phyloP scores from a whole-genome alignment of 2,113 vertebrate genomes.

The Notiomystis cincta region DNA sequence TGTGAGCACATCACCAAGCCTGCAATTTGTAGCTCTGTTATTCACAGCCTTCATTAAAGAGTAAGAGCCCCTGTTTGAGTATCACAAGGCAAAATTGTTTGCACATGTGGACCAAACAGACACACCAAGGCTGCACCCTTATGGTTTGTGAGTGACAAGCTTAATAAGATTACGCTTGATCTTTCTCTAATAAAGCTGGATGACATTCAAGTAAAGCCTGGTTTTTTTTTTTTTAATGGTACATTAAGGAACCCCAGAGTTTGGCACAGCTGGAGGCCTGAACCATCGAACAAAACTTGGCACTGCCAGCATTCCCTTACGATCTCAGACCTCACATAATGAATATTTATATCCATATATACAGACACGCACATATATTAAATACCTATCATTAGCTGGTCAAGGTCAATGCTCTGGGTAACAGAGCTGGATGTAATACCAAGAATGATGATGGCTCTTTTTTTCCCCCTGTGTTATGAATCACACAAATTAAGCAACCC shows the following conservation, averaged over 20 bases:
- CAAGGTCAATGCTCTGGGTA: slow-evolving; percentile 45
- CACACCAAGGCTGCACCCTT: slow-evolving; percentile 27
- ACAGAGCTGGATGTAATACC: slow-evolving; percentile 1
- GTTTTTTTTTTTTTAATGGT: slow-evolving; percentile 39
- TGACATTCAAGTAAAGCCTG: slow-evolving; percentile 50
- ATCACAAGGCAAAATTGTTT: slow-evolving; percentile 34
- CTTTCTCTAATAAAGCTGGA: slow-evolving; percentile 62
- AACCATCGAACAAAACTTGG: slow-evolving; percentile 20
- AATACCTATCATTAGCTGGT: slow-evolving; percentile 53
- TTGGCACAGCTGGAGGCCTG: slow-evolving; percentile 51
- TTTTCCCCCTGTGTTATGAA: background rate
- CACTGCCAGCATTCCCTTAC: slow-evolving; percentile 7
- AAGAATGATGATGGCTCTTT: slow-evolving; percentile 14
- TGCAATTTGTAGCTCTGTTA: slow-evolving; percentile 6
- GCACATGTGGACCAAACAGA: slow-evolving; percentile 25
- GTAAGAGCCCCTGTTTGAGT: slow-evolving; percentile 32
- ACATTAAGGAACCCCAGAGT: slow-evolving; percentile 24
- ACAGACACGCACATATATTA: background rate
- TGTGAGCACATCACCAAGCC: background rate
- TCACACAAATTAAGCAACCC: slow-evolving; percentile 35
- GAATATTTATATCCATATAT: slow-evolving; percentile 53
- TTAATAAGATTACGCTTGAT: slow-evolving; percentile 62
- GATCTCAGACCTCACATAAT: slow-evolving; percentile 35
- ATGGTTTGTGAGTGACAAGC: slow-evolving; percentile 48
- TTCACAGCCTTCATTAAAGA: slow-evolving; percentile 23